These are phyloP conservation scores for Drosophila albomicans DNA, from an alignment of 1,140 invertebrate species.

Conservation along the genomic window DNA sequence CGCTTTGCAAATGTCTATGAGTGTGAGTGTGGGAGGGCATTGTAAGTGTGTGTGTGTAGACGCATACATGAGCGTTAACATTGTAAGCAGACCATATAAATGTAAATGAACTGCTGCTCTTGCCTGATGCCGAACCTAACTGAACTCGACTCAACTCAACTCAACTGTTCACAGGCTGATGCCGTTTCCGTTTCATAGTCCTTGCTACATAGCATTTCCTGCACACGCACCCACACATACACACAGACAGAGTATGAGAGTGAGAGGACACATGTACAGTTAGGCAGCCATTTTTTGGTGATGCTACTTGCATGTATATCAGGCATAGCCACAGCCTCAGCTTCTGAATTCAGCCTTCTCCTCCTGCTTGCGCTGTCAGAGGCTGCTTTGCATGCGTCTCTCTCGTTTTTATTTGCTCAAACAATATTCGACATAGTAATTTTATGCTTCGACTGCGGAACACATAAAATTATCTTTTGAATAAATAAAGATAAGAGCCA, in stretches of 20 bases:
- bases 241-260: constrained; percentile 21
- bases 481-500: constrained; percentile 82
- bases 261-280: constrained; percentile 38
- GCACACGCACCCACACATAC: constrained; percentile 42
- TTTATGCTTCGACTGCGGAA: constrained; percentile 83
- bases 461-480: constrained; percentile 84
- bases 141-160: constrained; percentile 35
- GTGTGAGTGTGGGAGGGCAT: not conserved
- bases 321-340: constrained; percentile 12
- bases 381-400: constrained; percentile 76
- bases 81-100: constrained; percentile 83
- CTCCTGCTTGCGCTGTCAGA: constrained; percentile 1
- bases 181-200: constrained; percentile 80
- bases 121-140: constrained; percentile 40
- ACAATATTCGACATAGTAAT: constrained; percentile 84
- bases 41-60: constrained; percentile 37
- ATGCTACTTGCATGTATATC: constrained; percentile 63
- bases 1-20: constrained; percentile 6
- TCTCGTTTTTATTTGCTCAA: constrained; percentile 82
- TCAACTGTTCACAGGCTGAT: constrained; percentile 56
- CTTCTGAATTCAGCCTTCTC: not conserved
- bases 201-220: constrained; percentile 76
- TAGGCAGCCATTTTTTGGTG: constrained; percentile 82
- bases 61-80: constrained; percentile 78
- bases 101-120: constrained; percentile 79